These are phyloP conservation scores for Drosophila neoperkinsi DNA, from an alignment of 2,888 invertebrate genomes.

Conservation along the genomic window DNA sequence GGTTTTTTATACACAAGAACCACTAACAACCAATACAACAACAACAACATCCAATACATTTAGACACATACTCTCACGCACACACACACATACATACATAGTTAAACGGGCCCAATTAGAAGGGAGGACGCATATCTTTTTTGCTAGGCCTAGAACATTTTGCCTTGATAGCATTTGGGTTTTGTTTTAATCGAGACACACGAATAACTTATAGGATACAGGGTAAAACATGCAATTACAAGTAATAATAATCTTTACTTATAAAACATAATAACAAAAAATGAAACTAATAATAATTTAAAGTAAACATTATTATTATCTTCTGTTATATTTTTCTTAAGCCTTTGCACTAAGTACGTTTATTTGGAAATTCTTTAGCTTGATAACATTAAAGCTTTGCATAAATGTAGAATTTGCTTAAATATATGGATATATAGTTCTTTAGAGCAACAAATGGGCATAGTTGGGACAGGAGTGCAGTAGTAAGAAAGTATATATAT, in stretches of 20 bases:
- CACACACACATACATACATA: slow-evolving; percentile 48
- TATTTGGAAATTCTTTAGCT: slow-evolving; percentile 55
- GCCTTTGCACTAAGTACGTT: slow-evolving; percentile 64
- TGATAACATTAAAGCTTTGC: slow-evolving; percentile 68
- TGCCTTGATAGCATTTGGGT: slow-evolving; percentile 72
- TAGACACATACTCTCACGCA: not conserved
- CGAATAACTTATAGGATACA: slow-evolving; percentile 90
- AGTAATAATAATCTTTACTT: slow-evolving; percentile 44
- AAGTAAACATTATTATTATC: slow-evolving; percentile 21
- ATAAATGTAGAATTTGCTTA: slow-evolving; percentile 72
- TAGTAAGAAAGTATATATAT: slow-evolving; percentile 57
- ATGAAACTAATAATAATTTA: slow-evolving; percentile 33
- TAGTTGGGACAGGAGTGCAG: slow-evolving; percentile 51
- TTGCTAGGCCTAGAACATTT: slow-evolving; percentile 70
- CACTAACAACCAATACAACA: slow-evolving; percentile 15
- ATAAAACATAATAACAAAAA: slow-evolving; percentile 19
- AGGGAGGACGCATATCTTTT: slow-evolving; percentile 71
- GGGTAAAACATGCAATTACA: slow-evolving; percentile 96
- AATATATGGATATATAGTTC: slow-evolving; percentile 43
- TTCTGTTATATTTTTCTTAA: slow-evolving; percentile 47
- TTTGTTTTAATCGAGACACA: slow-evolving; percentile 63
- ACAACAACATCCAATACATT: slow-evolving; percentile 11
- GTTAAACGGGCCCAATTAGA: slow-evolving; percentile 74
- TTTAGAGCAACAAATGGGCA: slow-evolving; percentile 65
- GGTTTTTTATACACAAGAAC: slow-evolving; percentile 67